Evolutionary conservation across 2,888 invertebrate species (phyloP).

Genomic region (Laspeyria flexula): DNA sequence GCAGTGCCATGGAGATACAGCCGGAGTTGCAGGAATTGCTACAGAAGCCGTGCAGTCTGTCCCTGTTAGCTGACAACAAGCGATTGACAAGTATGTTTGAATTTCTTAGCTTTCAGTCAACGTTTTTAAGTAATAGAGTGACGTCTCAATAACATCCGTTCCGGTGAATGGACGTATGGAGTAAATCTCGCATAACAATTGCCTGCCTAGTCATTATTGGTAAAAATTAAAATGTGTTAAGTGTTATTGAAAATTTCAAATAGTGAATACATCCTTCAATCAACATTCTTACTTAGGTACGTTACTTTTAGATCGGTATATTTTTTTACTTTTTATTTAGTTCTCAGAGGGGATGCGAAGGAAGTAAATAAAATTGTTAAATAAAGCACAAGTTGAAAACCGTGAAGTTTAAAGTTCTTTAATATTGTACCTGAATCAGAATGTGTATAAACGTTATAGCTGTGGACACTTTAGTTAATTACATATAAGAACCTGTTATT

Average conservation of each 20-base stretch:
- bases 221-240: constrained; percentile 46
- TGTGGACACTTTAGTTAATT: constrained; percentile 1
- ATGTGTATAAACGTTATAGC: constrained; percentile 7
- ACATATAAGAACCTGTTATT: constrained; percentile 5
- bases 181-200: constrained; percentile 60
- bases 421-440: constrained; percentile 17
- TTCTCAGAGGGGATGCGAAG: constrained; percentile 16
- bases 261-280: constrained; percentile 34
- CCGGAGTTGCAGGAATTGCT: constrained; percentile 78
- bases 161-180: constrained; percentile 63
- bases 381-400: constrained; percentile 46
- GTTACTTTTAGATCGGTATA: no score
- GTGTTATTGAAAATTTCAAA: constrained; percentile 26
- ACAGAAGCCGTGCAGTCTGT: constrained; percentile 66
- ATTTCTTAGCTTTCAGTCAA: constrained; percentile 52
- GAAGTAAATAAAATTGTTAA: constrained; percentile 41
- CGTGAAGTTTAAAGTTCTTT: constrained; percentile 28
- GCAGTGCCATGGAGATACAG: constrained; percentile 55
- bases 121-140: constrained; percentile 51
- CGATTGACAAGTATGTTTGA: constrained; percentile 71
- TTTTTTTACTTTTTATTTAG: constrained; percentile 3
- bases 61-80: constrained; percentile 59
- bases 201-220: constrained; percentile 45
- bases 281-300: no score
- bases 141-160: constrained; percentile 71